Evolutionary conservation across 2,113 vertebrate species (phyloP).

Genomic region (Pardalotus punctatus): DNA sequence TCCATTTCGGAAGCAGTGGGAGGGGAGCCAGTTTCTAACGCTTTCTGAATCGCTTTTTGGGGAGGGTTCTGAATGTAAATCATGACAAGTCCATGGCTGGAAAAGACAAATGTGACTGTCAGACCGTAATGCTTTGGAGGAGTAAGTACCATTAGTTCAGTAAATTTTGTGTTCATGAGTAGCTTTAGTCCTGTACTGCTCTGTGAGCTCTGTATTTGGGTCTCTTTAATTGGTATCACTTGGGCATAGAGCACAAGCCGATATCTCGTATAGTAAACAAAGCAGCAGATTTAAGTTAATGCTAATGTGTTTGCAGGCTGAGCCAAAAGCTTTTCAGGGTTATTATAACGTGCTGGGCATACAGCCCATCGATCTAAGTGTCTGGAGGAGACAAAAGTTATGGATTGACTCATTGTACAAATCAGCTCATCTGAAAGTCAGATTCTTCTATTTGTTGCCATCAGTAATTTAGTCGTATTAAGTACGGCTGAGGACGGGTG

Average conservation of each 20-base stretch:
- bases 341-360: slow-evolving; percentile 67
- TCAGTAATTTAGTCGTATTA: slow-evolving; percentile 34
- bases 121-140: not conserved
- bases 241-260: slow-evolving; percentile 30
- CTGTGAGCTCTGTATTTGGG: not conserved
- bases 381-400: slow-evolving; percentile 68
- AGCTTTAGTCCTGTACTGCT: not conserved
- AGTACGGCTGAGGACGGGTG: not conserved
- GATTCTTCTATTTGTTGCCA: slow-evolving; percentile 42
- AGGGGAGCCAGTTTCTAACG: not conserved
- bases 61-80: not conserved
- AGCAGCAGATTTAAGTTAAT: slow-evolving; percentile 69
- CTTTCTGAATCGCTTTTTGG: not conserved
- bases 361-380: slow-evolving; percentile 65
- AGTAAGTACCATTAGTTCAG: not conserved
- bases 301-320: slow-evolving; percentile 67
- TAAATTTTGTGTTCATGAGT: not conserved
- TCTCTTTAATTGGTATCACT: not conserved
- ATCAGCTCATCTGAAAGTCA: slow-evolving; percentile 46
- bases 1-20: not conserved
- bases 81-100: not conserved
- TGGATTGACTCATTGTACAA: slow-evolving; percentile 59
- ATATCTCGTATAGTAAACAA: slow-evolving; percentile 67
- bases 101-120: not conserved
- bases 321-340: slow-evolving; percentile 71